A percentile compares a stretch with the other conserved stretches of the same genome.
Evolutionary conservation across 2,888 invertebrate species (phyloP).

Genomic region (Marronus borbonicus): DNA sequence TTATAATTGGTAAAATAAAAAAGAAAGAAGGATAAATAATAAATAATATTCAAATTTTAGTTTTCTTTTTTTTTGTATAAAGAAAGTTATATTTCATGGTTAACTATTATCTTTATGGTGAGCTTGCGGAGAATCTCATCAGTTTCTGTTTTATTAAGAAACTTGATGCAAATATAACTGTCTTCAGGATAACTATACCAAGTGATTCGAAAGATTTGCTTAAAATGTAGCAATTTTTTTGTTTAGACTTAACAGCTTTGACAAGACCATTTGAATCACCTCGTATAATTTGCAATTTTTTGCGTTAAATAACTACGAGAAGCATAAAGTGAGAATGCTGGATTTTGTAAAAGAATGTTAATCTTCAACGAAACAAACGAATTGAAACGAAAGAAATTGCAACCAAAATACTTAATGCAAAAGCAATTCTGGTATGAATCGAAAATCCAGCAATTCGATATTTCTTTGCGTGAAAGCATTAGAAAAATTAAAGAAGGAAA

Average conservation of each 20-base stretch:
- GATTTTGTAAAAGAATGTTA: not conserved
- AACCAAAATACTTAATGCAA: not conserved
- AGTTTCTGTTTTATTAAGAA: no score
- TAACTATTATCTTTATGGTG: no score
- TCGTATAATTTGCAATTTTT: not conserved
- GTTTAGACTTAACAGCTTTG: not conserved
- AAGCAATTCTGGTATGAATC: no score
- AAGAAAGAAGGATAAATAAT: not conserved
- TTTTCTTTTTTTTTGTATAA: not conserved
- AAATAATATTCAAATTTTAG: not conserved
- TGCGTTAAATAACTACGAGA: not conserved
- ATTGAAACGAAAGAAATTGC: not conserved
- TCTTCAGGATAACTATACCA: no score
- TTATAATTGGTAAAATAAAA: constrained; percentile 1
- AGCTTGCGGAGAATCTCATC: no score
- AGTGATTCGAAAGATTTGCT: no score
- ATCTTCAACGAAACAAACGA: no score
- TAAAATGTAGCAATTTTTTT: no score
- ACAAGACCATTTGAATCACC: not conserved
- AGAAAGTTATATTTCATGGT: not conserved
- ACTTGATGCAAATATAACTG: no score
- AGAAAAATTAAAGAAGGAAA: not conserved
- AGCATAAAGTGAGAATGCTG: not conserved
- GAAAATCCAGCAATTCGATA: no score
- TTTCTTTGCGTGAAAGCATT: not conserved